Conservation (phyloP, 2,797 vertebrate species). For the Sciurus vulgaris region DNA sequence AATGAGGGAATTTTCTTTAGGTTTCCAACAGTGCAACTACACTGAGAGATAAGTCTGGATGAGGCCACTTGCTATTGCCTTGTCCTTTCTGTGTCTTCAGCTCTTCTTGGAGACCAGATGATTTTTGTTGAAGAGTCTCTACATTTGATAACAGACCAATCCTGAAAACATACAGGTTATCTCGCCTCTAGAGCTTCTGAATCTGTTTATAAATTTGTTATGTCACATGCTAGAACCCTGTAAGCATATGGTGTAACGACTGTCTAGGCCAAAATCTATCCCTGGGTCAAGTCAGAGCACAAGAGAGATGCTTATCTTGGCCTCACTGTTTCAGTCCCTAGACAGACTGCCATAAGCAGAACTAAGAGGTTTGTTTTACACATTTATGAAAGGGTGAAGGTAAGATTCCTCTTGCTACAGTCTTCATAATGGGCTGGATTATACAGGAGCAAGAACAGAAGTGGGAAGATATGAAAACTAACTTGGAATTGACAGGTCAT, state of each 20-base stretch:
- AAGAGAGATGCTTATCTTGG: neutral
- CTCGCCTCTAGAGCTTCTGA: neutral
- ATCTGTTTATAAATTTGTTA: neutral
- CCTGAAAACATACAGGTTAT: neutral
- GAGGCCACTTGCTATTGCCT: neutral
- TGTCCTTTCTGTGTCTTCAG: neutral
- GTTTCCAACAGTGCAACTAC: neutral
- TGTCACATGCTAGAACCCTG: neutral
- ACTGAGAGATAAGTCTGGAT: neutral
- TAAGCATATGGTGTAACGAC: neutral
- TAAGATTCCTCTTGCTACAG: neutral
- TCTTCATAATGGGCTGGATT: neutral
- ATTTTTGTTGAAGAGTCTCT: neutral
- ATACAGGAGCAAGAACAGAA: neutral
- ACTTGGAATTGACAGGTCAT: neutral
- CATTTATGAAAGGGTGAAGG: neutral
- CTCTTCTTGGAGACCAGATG: neutral
- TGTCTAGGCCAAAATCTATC: slow-evolving; percentile 33
- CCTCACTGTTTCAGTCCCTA: neutral
- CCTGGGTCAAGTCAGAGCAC: neutral
- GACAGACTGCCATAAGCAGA: neutral
- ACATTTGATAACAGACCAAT: neutral
- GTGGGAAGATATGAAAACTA: neutral
- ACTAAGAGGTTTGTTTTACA: neutral
- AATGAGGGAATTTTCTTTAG: neutral